These are phyloP conservation scores for Dysmachus trigonus DNA, from an alignment of 2,888 invertebrate genomes.

Conservation along the genomic window DNA sequence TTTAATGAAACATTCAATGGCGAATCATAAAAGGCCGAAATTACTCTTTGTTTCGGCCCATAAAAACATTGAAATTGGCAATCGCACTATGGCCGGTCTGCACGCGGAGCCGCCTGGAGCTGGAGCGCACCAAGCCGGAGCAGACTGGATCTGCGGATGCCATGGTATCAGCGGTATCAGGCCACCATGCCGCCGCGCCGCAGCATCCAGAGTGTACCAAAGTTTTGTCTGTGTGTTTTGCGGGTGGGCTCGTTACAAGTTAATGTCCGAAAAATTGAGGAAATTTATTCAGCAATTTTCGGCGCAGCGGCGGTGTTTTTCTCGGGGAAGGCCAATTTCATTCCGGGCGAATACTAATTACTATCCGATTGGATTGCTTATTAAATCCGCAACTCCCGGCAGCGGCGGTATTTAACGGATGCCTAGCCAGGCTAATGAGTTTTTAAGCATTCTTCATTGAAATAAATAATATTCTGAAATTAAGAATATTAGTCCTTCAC, in stretches of 20 bases:
- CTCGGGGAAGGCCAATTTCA: not conserved
- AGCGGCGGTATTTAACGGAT: not conserved
- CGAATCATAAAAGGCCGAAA: slow-evolving; percentile 38
- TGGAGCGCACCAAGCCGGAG: not conserved
- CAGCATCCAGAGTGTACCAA: not conserved
- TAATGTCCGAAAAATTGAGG: slow-evolving; percentile 41
- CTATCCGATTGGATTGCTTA: not conserved
- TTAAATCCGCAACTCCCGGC: not conserved
- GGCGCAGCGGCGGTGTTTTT: not conserved
- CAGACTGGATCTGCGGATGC: not conserved
- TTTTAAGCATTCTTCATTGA: not conserved
- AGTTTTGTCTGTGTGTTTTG: not conserved
- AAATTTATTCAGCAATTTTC: slow-evolving; percentile 34
- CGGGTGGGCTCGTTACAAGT: slow-evolving; percentile 27
- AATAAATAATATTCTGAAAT: not conserved
- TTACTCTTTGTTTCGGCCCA: slow-evolving; percentile 30
- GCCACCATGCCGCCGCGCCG: not conserved
- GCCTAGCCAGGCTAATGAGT: not conserved
- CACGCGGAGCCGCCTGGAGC: not conserved
- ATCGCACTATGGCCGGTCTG: not conserved
- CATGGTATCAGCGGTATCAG: not conserved
- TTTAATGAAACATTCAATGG: slow-evolving; percentile 42
- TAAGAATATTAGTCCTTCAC: too few relatives aligned
- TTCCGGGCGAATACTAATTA: not conserved
- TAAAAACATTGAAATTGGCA: slow-evolving; percentile 38